Base-by-base conservation (phyloP, 2,888 invertebrate species). In the Notocelia uddmanniana region DNA sequence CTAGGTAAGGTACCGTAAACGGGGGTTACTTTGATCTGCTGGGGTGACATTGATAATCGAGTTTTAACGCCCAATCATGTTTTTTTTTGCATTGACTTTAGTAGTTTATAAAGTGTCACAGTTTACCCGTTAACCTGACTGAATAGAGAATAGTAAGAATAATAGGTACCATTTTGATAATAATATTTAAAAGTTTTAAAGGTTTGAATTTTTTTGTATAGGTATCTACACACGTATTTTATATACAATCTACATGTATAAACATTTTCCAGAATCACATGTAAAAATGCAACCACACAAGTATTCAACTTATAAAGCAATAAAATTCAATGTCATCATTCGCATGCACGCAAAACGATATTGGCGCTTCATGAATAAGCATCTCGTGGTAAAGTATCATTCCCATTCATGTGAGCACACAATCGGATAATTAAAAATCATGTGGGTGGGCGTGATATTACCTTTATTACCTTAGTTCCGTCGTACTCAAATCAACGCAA, bases 341-440 rank as follows among this genome's bases (percentile, higher is more conserved):
- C 54, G 64, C 54, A 64, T 63, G 63, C 63, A 60, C 60, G 45
- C 34, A 15, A 63, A 52, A 63, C 63, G 50, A 64, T 64, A 54
- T 64, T 19, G 62, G 48, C 59, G 54, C 73, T 31, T 26, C 69
- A 50, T 68, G 54, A 69, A 73, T 71, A 72, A 72, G 62, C 45
- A 45, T 6, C 73, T 60, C 21, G 64, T 67, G 62, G 66, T 68
- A 57, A 68, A 73, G 76, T 74, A 76, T 80, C 81, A 87, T 85
- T 87, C 83, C 81, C 81, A 86, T 81, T 79, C 79, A 84, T 86
- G 83, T 83, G 83, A 81, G 80, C 81, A 85, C 79, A 85, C 84
- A 85, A 82, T 84, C 83, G 81, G 76, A 85, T 88, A 87, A 88
- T 89, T 86, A 87, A 85, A 82, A 83, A 79, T 77, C 73, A 82